Evolutionary conservation across 2,888 invertebrate genomes (phyloP).

Genomic region (Coecobrya sp.): DNA sequence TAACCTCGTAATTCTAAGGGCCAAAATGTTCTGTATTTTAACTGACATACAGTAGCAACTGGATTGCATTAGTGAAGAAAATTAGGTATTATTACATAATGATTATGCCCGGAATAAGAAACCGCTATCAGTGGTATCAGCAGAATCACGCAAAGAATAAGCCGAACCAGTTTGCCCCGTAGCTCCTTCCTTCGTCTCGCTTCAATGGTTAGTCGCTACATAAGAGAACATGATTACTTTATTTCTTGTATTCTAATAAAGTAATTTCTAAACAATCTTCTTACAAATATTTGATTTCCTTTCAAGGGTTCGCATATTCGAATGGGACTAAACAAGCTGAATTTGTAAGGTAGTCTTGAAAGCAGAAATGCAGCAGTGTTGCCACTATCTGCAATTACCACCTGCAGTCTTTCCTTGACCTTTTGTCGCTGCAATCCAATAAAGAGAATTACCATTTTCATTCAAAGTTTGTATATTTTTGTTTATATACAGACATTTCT

Average conservation of each 20-base stretch:
- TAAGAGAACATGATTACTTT: background rate
- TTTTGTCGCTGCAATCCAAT: background rate
- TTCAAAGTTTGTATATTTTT: background rate
- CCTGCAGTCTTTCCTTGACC: slow-evolving; percentile 69
- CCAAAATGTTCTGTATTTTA: background rate
- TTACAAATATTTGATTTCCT: slow-evolving; percentile 80
- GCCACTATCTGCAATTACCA: slow-evolving; percentile 27
- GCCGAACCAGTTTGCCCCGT: slow-evolving; percentile 42
- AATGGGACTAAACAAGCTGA: slow-evolving; percentile 70
- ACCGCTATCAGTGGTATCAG: slow-evolving; percentile 69
- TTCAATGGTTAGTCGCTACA: slow-evolving; percentile 72
- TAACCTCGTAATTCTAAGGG: slow-evolving; percentile 62
- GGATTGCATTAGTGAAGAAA: too few species aligned
- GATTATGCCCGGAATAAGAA: slow-evolving; percentile 73
- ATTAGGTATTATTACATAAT: slow-evolving; percentile 35
- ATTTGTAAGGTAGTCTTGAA: slow-evolving; percentile 12
- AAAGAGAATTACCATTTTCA: slow-evolving; percentile 9
- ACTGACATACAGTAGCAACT: too few species aligned
- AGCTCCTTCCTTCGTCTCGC: slow-evolving; percentile 77
- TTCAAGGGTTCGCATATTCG: slow-evolving; percentile 58
- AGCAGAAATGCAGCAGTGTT: background rate
- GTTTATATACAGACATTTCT: background rate
- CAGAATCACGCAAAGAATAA: slow-evolving; percentile 67
- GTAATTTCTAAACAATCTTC: slow-evolving; percentile 2
- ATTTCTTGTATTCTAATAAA: background rate